A percentile compares a stretch with the other conserved stretches of the same genome.
These are phyloP conservation scores for Poeciliopsis presidionis DNA, from an alignment of 2,797 vertebrate genomes.

Conservation along the genomic window DNA sequence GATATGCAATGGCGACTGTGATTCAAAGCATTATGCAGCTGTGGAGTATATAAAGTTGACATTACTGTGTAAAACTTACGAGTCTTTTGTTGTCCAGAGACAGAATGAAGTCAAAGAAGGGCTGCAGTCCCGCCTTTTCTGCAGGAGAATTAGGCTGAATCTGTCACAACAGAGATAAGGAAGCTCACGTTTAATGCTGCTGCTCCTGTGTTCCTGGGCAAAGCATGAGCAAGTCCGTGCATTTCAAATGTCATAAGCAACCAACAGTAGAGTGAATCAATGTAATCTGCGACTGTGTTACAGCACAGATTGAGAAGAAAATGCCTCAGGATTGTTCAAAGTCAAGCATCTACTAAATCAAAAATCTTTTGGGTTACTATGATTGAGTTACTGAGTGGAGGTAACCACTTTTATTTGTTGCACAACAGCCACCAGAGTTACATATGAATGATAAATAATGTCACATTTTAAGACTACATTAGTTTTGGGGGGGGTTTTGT, in stretches of 20 bases:
- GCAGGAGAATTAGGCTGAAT: conserved; percentile 94
- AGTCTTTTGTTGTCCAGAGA: conserved; percentile 91
- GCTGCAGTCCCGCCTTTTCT: conserved; percentile 89
- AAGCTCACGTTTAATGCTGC: neutral
- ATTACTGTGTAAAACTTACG: conserved; percentile 75
- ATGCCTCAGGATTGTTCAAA: neutral
- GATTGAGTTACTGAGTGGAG: neutral
- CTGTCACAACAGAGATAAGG: conserved; percentile 67
- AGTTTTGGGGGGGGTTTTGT: neutral
- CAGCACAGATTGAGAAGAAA: neutral
- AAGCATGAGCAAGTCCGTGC: neutral
- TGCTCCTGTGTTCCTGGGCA: neutral
- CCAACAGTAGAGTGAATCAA: neutral
- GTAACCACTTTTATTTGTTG: neutral
- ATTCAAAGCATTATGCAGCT: neutral
- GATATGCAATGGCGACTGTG: neutral
- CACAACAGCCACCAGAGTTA: neutral
- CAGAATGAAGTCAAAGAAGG: conserved; percentile 97
- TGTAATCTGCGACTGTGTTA: neutral
- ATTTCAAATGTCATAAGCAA: neutral
- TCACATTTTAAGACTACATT: neutral
- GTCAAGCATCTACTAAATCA: neutral
- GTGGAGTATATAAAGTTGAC: neutral
- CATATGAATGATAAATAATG: neutral
- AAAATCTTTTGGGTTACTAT: neutral